Evolutionary conservation across 2,888 invertebrate genomes (phyloP), one percentile per base, ranked within the genome.

Genomic region (Phengaris alcon): DNA sequence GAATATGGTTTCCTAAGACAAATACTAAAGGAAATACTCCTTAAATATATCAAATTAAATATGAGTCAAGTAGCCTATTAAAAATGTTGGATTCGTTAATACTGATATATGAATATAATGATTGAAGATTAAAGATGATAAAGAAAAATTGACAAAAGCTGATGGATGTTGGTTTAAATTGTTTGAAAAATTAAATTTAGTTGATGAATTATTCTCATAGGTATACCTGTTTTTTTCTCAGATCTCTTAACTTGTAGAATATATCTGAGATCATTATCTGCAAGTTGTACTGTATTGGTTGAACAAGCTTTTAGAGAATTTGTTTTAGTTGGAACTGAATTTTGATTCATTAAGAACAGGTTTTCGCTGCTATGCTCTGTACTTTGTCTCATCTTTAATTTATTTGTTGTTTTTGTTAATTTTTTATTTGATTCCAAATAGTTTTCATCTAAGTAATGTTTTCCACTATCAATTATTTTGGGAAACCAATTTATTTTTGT

Each of bases 221-320:
- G 15, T 10, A 13, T 70, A 78, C 79, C 77, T 76, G 55, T 55
- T 12, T 12, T 75, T 6, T 64, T 54, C 35, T 22, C 15, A 51
- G 78, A 77, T 74, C 81, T 82, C 75, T 85, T 87, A 4, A 84
- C 83, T 48, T 83, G 59, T 68, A 90, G 77, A 0, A 83, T n/a
- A 15, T 80, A 80, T 76, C 89, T 82, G 48, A 89, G 81, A 80
- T 89, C 88, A 75, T 77, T 79, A 4, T 77, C 76, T 3, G 80
- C 79, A 3, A 87, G 78, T 6, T 77, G 75, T 0, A 75, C 68
- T 55, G 48, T 10, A 52, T 48, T 75, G 13, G 44, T 13, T 72
- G 5, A 52, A 35, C 22, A 22, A 54, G 54, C 12, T 0, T 22
- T 70, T 8, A 9, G 6, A 15, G 15, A n/a, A 70, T 51, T 70